phyloP scores from a whole-genome alignment of 2,888 invertebrate genomes.

The Argyresthia goedartella region DNA sequence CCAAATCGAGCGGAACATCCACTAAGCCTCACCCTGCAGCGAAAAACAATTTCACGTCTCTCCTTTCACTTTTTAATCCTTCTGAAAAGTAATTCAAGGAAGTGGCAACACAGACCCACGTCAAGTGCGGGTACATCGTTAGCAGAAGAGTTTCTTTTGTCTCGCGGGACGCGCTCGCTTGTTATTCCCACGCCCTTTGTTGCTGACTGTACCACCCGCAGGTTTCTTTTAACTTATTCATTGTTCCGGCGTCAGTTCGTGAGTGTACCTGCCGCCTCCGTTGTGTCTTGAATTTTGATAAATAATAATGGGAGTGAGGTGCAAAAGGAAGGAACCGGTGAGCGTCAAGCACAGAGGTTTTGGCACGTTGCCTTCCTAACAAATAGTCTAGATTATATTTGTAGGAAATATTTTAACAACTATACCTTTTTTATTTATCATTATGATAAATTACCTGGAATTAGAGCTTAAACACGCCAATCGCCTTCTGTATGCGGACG shows the following conservation, averaged over 20 bases:
- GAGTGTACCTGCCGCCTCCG: not conserved
- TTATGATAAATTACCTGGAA: too few relatives aligned
- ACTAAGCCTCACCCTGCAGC: not conserved
- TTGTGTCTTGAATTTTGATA: not conserved
- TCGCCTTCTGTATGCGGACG: too few relatives aligned
- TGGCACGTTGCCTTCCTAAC: not conserved
- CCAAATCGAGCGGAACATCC: not conserved
- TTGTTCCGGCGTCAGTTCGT: conserved; percentile 13
- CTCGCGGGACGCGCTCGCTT: conserved; percentile 43
- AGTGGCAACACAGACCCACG: conserved; percentile 21
- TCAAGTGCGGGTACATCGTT: conserved; percentile 47
- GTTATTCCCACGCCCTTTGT: conserved; percentile 37
- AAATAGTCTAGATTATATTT: not conserved
- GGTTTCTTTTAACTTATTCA: conserved; percentile 48
- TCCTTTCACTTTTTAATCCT: conserved; percentile 1
- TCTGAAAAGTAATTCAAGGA: conserved; percentile 19
- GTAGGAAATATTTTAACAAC: not conserved
- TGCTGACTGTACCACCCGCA: conserved; percentile 34
- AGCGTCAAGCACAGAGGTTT: not conserved
- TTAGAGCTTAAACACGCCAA: too few relatives aligned
- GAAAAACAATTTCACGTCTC: not conserved
- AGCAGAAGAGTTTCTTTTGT: conserved; percentile 51
- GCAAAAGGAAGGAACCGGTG: not conserved
- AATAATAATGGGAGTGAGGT: not conserved
- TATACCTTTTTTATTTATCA: not conserved